Evolutionary conservation across 2,113 vertebrate species (phyloP).

Genomic region (Corydoras sp.): DNA sequence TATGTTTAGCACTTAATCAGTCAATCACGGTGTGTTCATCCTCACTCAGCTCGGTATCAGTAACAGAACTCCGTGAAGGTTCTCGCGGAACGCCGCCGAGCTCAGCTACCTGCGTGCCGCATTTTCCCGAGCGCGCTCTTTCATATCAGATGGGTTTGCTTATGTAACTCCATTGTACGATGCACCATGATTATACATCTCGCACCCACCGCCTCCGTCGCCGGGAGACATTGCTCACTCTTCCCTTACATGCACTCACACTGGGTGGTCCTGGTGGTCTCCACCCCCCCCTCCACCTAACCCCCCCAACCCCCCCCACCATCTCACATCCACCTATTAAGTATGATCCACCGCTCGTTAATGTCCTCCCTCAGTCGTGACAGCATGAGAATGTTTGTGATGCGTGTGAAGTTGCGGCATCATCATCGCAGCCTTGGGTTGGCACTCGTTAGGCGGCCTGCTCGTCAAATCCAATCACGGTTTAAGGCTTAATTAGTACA

Average conservation of each 20-base stretch:
- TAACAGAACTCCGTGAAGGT: too few relatives aligned
- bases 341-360: too few relatives aligned
- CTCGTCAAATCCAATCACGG: too few relatives aligned
- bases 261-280: constrained; percentile 10
- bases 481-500: too few relatives aligned
- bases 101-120: not conserved
- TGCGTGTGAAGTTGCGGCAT: constrained; percentile 5
- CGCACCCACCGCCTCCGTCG: constrained; percentile 40
- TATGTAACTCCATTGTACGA: constrained; percentile 46
- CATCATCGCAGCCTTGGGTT: too few relatives aligned
- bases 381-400: constrained; percentile 26
- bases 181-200: constrained; percentile 40
- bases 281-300: not conserved
- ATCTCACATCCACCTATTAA: too few relatives aligned
- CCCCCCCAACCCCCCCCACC: not conserved
- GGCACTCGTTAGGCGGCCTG: too few relatives aligned
- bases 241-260: constrained; percentile 17
- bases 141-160: constrained; percentile 34
- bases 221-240: constrained; percentile 12
- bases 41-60: too few relatives aligned
- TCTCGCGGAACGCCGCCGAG: too few relatives aligned
- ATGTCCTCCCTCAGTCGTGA: constrained; percentile 19
- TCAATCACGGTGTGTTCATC: too few relatives aligned
- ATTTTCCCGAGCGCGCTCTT: constrained; percentile 9
- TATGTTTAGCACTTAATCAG: too few relatives aligned